Base-by-base conservation (phyloP, 2,888 invertebrate genomes). In the Oscheius sp. region DNA sequence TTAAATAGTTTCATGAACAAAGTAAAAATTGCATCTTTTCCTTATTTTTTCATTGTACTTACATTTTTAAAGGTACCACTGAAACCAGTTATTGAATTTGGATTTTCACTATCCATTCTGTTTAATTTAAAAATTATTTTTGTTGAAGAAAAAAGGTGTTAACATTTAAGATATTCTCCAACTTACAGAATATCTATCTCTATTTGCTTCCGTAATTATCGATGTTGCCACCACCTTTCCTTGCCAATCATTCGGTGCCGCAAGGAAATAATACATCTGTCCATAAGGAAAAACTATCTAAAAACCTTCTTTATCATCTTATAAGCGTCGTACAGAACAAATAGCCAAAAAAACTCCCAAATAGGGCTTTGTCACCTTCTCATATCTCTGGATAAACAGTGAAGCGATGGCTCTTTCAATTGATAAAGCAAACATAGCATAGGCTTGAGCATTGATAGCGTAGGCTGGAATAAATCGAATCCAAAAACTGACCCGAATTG, bases 401-500 rank as follows among this genome's bases (percentile, higher is more conserved):
- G 59, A 26, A 14, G 59, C 59, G 44, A 44, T 44, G 12, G 41
- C 22, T 26, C 59, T 41, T 41, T 59, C 59, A 5, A 59, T 24
- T 4, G 44, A 28, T 12, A 59, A 30, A 1, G 59, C 59, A 41
- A 24, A 41, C 59, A 59, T 59, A 0, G 59, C 59, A 28, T 22
- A 59, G 5, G 59, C 24, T 4, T 59, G 59, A 28, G 59, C 59
- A 20, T 59, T 59, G 41, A 59, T 59, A 17, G 59, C 59, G 17
- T 26, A 59, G 44, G 59, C 59, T 26, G 59, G 59, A 26, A 26
- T 9, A 30, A 59, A 59, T 1, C 59, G 20, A 30, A 59, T 59
- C 44, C 59, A 41, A 30, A 59, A 59, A 44, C 59, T 59, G 59
- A 17, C 59, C 8, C 26, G n/a, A n/a, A 44, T 32, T 14, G 59